These are phyloP conservation scores for Hylaea fasciaria DNA, from an alignment of 2,888 invertebrate genomes.

Conservation along the genomic window DNA sequence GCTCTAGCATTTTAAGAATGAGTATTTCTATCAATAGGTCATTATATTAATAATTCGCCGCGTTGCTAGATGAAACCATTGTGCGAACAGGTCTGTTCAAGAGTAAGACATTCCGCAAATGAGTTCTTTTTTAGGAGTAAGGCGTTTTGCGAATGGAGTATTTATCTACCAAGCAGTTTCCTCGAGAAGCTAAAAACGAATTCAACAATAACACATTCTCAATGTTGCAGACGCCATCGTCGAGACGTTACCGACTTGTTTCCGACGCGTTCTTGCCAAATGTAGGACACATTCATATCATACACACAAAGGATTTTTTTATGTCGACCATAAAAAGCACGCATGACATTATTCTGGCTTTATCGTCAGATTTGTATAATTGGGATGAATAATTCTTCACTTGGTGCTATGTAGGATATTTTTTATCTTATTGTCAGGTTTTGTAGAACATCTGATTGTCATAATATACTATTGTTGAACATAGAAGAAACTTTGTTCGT, in stretches of 20 bases:
- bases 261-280: slow-evolving; percentile 59
- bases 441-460: neutral
- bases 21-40: no score
- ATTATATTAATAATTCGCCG: no score
- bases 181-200: slow-evolving; percentile 12
- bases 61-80: no score
- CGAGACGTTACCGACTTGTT: slow-evolving; percentile 60
- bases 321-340: slow-evolving; percentile 35
- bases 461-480: no score
- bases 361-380: slow-evolving; percentile 26
- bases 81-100: no score
- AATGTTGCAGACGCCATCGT: slow-evolving; percentile 36
- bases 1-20: no score
- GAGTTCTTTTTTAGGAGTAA: no score
- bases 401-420: neutral
- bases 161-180: no score
- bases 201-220: slow-evolving; percentile 32
- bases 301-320: slow-evolving; percentile 36
- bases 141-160: no score
- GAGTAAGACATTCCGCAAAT: no score
- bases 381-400: slow-evolving; percentile 17
- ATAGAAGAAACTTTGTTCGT: neutral
- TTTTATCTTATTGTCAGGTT: neutral
- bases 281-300: slow-evolving; percentile 49
- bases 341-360: slow-evolving; percentile 21